These are phyloP conservation scores for Tyrannus savana DNA, from an alignment of 2,113 vertebrate genomes.

Conservation along the genomic window DNA sequence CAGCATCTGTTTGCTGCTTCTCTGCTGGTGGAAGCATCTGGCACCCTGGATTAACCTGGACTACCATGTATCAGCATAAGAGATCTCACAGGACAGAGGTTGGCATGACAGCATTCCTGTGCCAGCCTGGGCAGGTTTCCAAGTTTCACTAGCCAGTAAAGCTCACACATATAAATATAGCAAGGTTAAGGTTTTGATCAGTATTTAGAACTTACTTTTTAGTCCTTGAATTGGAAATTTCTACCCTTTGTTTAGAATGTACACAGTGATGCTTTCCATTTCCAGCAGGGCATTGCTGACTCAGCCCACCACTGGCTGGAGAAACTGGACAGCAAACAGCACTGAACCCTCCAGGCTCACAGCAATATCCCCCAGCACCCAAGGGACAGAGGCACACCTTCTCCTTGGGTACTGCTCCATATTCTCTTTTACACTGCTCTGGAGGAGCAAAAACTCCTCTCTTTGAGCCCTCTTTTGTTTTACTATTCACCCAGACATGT, in stretches of 20 bases:
- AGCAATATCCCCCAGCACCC: accelerated
- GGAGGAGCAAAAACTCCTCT: not conserved
- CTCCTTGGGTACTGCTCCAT: not conserved
- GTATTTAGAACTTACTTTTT: not conserved
- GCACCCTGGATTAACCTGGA: not conserved
- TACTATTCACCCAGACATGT: not conserved
- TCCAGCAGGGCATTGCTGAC: not conserved
- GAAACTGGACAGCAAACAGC: not conserved
- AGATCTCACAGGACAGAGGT: not conserved
- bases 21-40: not conserved
- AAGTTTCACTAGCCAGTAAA: not conserved
- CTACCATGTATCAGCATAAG: not conserved
- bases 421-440: not conserved
- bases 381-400: not conserved
- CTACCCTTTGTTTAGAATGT: not conserved
- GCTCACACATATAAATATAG: not conserved
- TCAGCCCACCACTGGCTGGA: not conserved
- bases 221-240: not conserved
- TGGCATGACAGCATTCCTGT: accelerated
- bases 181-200: not conserved
- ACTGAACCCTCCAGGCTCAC: not conserved
- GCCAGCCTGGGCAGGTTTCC: not conserved
- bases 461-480: not conserved
- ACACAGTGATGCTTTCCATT: not conserved
- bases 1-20: not conserved